Base-by-base conservation (phyloP, 2,797 vertebrate species). In the Acanthurus tractus region DNA sequence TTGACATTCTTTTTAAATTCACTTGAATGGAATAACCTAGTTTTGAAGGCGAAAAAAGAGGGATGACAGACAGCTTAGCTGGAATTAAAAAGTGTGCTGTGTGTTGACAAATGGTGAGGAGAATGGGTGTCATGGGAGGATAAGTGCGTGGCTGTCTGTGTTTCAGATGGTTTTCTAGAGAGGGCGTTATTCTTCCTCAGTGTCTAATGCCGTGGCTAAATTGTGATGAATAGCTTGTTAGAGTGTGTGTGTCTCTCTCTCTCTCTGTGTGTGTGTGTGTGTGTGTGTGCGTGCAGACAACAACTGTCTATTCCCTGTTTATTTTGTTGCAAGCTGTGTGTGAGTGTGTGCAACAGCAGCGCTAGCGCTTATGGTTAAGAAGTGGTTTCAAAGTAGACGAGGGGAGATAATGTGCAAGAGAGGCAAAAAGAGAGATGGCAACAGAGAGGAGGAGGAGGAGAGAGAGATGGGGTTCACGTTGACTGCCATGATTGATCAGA, bases 221-320 rank as follows among this genome's bases (percentile, higher is more conserved):
- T 88, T 90, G 84, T 89, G 90, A 92, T 88, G 83, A 92, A 92
- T 93, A 81, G 81, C 87, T 77, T 67, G 69, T 74, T 66, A 58
- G 70, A 76, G 42, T 46, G 58, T 61, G 59, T n/a, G n/a, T n/a
- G n/a, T n/a, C n/a, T n/a, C n/a, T n/a, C n/a, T n/a, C n/a, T n/a
- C n/a, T n/a, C n/a, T n/a, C n/a, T n/a, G 25, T 29, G 25, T 29
- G 25, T 29, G 25, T 4, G 25, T 46, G 46, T 65, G 70, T 50
- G 56, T 76, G 68, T 40, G 62, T 50, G 64, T 14, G 49, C 59
- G 63, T 74, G 63, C 67, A 22, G 55, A 77, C 0, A 6, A 7
- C n/a, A 15, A 61, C 65, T 82, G 74, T 85, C 66, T 81, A 52
- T 49, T 65, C 73, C 44, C 20, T 86, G 69, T 86, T 86, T 89